Conservation (phyloP, 2,113 vertebrate species). For the Chionis minor region DNA sequence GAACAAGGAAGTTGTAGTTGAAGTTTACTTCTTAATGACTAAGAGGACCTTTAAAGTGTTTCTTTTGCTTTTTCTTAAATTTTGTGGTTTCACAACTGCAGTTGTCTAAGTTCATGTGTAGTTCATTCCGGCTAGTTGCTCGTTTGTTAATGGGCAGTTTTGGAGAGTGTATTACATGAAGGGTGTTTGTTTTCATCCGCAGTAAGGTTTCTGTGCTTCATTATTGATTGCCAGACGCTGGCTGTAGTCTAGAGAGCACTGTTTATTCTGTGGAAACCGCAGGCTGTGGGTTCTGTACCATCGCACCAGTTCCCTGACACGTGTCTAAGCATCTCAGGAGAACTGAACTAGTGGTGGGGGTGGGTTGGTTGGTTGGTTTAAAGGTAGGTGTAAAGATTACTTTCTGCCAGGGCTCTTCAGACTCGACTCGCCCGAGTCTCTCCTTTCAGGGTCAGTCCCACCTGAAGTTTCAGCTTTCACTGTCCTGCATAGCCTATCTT, state of each 20-base stretch:
- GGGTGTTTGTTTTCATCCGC: neutral
- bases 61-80: neutral
- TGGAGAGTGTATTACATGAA: neutral
- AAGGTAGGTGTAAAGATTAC: neutral
- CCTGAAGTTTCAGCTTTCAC: constrained; percentile 19
- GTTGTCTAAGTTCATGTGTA: neutral
- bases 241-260: neutral
- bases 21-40: neutral
- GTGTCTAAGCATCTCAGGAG: neutral
- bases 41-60: neutral
- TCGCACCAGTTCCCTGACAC: neutral
- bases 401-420: neutral
- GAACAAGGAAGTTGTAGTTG: neutral
- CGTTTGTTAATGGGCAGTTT: neutral
- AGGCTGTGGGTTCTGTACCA: neutral
- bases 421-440: neutral
- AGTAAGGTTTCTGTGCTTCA: neutral
- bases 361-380: neutral
- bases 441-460: neutral
- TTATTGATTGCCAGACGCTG: neutral
- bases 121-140: neutral
- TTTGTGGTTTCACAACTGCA: neutral
- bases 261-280: neutral
- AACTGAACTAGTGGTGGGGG: neutral
- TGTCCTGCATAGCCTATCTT: neutral